These are phyloP conservation scores for Neostethus bicornis DNA, from an alignment of 2,797 vertebrate genomes.

Conservation along the genomic window DNA sequence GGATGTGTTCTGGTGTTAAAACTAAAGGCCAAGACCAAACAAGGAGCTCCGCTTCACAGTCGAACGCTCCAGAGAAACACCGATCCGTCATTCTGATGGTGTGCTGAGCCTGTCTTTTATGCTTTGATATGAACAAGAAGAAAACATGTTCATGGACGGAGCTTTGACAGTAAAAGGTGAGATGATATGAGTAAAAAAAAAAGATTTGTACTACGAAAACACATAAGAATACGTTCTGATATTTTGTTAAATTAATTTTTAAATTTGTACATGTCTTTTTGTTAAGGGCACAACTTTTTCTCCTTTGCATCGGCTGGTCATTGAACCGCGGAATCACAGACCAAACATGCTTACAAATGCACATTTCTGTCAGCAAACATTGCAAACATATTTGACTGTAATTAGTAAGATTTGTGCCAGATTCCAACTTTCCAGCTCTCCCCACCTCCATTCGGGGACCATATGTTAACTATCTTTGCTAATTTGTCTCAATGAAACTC, in stretches of 20 bases:
- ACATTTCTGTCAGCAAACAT: slow-evolving; percentile 18
- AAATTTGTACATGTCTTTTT: slow-evolving; percentile 53
- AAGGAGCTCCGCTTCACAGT: slow-evolving; percentile 20
- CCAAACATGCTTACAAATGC: slow-evolving; percentile 8
- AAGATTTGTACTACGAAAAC: too few relatives aligned
- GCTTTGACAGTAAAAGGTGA: not conserved
- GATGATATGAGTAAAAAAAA: slow-evolving; percentile 4
- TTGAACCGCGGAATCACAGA: slow-evolving; percentile 52
- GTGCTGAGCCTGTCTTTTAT: slow-evolving; percentile 23
- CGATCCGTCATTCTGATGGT: slow-evolving; percentile 43
- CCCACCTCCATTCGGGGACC: slow-evolving; percentile 62
- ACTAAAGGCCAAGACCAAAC: slow-evolving; percentile 32
- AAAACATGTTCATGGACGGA: slow-evolving; percentile 10
- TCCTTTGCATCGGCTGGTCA: slow-evolving; percentile 19
- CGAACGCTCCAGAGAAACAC: slow-evolving; percentile 49
- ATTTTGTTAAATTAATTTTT: too few relatives aligned
- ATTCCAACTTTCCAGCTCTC: slow-evolving; percentile 32
- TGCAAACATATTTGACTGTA: slow-evolving; percentile 20
- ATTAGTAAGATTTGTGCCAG: slow-evolving; percentile 26
- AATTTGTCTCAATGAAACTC: slow-evolving; percentile 83
- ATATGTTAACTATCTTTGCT: slow-evolving; percentile 82
- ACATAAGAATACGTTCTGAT: too few relatives aligned
- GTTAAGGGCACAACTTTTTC: slow-evolving; percentile 38
- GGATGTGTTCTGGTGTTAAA: slow-evolving; percentile 13
- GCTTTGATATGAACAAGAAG: slow-evolving; percentile 10